Evolutionary conservation across 2,113 vertebrate species (phyloP).

Genomic region (Eulemur macaco): DNA sequence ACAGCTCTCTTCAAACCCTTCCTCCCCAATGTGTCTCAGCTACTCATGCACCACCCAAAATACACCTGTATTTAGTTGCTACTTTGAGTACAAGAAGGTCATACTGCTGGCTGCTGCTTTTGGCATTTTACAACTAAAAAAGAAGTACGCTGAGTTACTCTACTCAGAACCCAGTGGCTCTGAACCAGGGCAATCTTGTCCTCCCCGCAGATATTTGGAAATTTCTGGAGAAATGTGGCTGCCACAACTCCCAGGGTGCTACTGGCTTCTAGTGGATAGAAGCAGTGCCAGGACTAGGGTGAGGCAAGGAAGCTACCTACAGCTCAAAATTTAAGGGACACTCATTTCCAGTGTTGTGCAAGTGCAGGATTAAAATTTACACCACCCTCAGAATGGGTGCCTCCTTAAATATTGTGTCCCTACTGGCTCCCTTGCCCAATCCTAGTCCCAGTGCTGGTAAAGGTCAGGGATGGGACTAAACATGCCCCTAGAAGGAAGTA

Average conservation of each 20-base stretch:
- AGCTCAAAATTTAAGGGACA: not conserved
- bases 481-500: not conserved
- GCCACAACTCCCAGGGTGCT: not conserved
- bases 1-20: not conserved
- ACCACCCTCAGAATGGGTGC: too few species aligned
- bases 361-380: not conserved
- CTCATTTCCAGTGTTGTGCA: not conserved
- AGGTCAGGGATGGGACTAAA: not conserved
- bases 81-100: not conserved
- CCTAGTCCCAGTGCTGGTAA: too few species aligned
- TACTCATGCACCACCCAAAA: not conserved
- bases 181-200: not conserved
- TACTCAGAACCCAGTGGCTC: not conserved
- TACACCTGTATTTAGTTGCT: not conserved
- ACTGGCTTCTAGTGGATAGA: not conserved
- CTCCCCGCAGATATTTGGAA: not conserved
- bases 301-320: not conserved
- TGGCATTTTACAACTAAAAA: not conserved
- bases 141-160: not conserved
- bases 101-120: not conserved
- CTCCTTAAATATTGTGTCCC: not conserved
- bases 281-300: not conserved
- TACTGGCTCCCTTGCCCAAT: not conserved
- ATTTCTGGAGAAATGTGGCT: not conserved
- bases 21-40: not conserved